Conservation (phyloP, 2,888 invertebrate genomes). For the Cosmopolites sordidus region DNA sequence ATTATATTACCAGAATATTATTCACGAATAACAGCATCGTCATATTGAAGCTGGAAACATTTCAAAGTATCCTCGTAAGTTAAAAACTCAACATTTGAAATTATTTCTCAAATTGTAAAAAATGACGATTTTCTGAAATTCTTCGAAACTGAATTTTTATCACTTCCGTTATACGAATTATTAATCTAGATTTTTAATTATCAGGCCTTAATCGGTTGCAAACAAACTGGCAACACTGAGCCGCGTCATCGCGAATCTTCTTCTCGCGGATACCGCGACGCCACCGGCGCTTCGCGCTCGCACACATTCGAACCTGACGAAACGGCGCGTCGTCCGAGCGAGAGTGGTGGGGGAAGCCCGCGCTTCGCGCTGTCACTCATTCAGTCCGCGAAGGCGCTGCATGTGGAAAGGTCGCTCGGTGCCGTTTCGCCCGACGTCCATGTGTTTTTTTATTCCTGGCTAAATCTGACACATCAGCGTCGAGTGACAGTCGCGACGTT, state of each 20-base stretch:
- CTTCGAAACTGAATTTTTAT: no score
- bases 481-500: constrained; percentile 21
- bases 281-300: constrained; percentile 44
- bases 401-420: constrained; percentile 41
- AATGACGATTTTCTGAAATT: no score
- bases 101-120: no score
- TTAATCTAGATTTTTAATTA: no score
- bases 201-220: constrained; percentile 13
- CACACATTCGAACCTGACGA: constrained; percentile 39
- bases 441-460: constrained; percentile 10
- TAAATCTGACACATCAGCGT: constrained; percentile 10
- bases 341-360: constrained; percentile 44
- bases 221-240: constrained; percentile 20
- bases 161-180: no score
- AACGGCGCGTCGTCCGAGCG: constrained; percentile 43
- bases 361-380: constrained; percentile 48
- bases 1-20: no score
- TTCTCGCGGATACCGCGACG: constrained; percentile 25
- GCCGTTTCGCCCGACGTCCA: constrained; percentile 29
- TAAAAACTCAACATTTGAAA: no score
- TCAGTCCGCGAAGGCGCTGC: constrained; percentile 49
- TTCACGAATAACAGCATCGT: no score
- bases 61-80: no score
- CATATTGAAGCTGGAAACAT: no score
- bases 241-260: constrained; percentile 19